Evolutionary conservation across 2,888 invertebrate species (phyloP), one percentile per base, ranked within the genome.

Genomic region (Drosophila pseudotakahashii): DNA sequence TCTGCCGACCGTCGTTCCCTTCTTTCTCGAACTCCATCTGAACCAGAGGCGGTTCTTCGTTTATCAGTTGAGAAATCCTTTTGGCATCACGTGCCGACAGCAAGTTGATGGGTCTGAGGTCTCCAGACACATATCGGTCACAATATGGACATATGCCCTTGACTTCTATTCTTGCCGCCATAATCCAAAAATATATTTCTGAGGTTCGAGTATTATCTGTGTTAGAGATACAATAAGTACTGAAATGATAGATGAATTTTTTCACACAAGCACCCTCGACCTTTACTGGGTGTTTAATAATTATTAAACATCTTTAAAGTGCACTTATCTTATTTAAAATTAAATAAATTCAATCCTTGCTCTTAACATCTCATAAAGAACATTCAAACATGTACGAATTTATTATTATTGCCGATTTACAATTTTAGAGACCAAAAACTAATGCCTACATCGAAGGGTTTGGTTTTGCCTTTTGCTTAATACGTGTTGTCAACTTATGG

Each of bases 381-480:
- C 62, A 41, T 19, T 62, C 9, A 61, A 62, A 62, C 62, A 48
- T 62, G 36, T 45, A 48, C 23, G 48, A 53, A 54, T 54, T 62
- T 72, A 54, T 39, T 62, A 44, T 50, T 73, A 70, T 54, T 60
- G 44, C n/a, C 41, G 51, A 70, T 70, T 62, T 73, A 70, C 63
- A 70, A 34, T 51, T 63, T 62, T 14, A 39, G 50, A 63, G 63
- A 50, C 54, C 73, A 44, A 42, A 51, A 36, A 32, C 19, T 42
- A 42, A 57, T 32, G 50, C 23, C 50, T 68, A 44, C 39, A 62
- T 53, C 32, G 23, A 51, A 54, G 50, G 51, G 54, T 44, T 62
- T 54, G 39, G 50, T 73, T 79, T 75, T 77, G 72, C 76, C 58
- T 51, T 48, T 73, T 58, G 57, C 63, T 72, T 69, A 79, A 79